Conservation (phyloP, 2,797 vertebrate genomes). For the Anableps anableps region DNA sequence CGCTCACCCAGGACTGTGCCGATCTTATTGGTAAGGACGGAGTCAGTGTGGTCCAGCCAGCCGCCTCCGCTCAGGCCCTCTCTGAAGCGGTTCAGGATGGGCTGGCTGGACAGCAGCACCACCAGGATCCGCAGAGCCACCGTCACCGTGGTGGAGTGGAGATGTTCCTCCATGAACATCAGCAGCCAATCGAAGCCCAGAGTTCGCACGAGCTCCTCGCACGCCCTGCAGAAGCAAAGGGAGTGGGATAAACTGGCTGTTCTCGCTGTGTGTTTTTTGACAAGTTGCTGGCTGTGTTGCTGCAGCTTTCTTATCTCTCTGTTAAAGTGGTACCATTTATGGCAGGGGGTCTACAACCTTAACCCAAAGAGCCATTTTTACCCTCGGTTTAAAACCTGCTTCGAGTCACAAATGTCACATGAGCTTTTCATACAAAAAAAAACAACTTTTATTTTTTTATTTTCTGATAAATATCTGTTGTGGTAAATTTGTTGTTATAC, state of each 20-base stretch:
- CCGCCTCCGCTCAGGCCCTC: constrained; percentile 95
- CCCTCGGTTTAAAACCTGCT: too few relatives aligned
- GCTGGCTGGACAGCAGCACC: constrained; percentile 92
- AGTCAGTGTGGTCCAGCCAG: constrained; percentile 98
- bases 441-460: too few relatives aligned
- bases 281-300: not conserved
- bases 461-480: too few relatives aligned
- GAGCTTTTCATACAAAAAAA: too few relatives aligned
- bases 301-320: not conserved
- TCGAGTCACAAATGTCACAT: too few relatives aligned
- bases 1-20: constrained; percentile 95
- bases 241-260: not conserved
- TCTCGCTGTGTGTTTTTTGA: not conserved
- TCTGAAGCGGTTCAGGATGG: constrained; percentile 93
- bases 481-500: too few relatives aligned
- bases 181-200: constrained; percentile 97
- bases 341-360: too few relatives aligned
- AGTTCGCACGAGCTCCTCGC: constrained; percentile 92
- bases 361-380: too few relatives aligned
- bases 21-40: constrained; percentile 97
- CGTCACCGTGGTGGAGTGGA: constrained; percentile 94
- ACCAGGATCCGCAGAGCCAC: constrained; percentile 95
- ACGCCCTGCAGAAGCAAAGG: constrained; percentile 82
- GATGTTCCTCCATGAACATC: constrained; percentile 98
- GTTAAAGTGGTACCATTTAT: not conserved